Base-by-base conservation (phyloP, 2,888 invertebrate species). In the Alentia gelatinosa region DNA sequence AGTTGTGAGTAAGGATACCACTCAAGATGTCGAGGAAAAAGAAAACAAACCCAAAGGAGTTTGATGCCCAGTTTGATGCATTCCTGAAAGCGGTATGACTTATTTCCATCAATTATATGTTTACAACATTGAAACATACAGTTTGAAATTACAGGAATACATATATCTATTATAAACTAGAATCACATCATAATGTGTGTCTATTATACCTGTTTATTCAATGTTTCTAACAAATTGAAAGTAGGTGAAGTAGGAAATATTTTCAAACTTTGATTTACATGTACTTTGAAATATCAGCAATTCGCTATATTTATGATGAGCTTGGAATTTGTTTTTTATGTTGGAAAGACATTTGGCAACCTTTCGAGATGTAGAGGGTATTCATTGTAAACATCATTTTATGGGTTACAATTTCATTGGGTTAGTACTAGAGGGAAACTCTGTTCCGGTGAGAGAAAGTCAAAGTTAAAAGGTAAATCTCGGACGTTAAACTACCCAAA, bases 41-140 rank as follows among this genome's bases (percentile, higher is more conserved):
- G 79, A 79, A 79, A n/a, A 12, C 91, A 92, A 15, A 35, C 19
- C 93, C 93, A 23, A 93, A 93, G 63, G 94, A 94, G 15, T 93
- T 95, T 92, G 94, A 95, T 92, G 93, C 92, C 12, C 94, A 94
- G 91, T 95, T 95, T 93, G 94, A 95, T 89, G 95, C 94, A 33
- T 95, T 95, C 92, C 90, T 95, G 40, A 94, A 94, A 92, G 94
- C 94, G 92, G 95, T 95, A 92, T 37, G 79, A 19, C 9, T n/a
- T 63, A 12, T 9, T 9, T 47, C 19, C 9, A 47, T 12, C n/a
- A 63, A n/a, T 63, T n/a, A n/a, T 63, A 19, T n/a, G n/a, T 5
- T 26, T n/a, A n/a, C 63, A 5, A 19, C n/a, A n/a, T 19, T n/a
- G 9, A 63, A 63, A 63, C 63, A 63, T n/a, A 12, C 47, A 47